These are phyloP conservation scores for Sphaerophoria rueppellii DNA, from an alignment of 2,888 invertebrate species.

Conservation along the genomic window DNA sequence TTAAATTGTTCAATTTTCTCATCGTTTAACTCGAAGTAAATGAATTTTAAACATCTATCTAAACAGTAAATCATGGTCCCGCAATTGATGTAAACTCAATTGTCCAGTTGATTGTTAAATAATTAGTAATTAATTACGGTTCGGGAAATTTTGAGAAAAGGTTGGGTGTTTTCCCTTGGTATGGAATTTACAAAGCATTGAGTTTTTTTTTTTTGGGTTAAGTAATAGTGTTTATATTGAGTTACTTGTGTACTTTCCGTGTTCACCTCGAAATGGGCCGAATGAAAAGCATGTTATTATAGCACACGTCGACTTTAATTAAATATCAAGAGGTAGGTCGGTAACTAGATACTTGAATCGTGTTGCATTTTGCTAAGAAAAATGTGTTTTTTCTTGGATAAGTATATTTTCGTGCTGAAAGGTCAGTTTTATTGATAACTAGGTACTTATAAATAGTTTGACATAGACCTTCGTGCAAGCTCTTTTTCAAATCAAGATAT, in stretches of 20 bases:
- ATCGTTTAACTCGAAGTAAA: background rate
- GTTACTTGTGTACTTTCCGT: no score
- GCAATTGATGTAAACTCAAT: background rate
- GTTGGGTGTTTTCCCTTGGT: slow-evolving; percentile 14
- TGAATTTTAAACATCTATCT: background rate
- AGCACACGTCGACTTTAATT: slow-evolving; percentile 15
- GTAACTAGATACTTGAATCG: background rate
- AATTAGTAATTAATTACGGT: slow-evolving; percentile 8
- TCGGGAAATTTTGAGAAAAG: slow-evolving; percentile 31
- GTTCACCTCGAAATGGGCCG: slow-evolving; percentile 33
- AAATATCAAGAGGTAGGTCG: slow-evolving; percentile 4
- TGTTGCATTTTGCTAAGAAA: background rate
- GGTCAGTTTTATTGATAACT: slow-evolving; percentile 1
- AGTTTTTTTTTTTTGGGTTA: slow-evolving; percentile 9
- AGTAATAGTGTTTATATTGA: background rate
- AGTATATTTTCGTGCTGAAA: slow-evolving; percentile 15
- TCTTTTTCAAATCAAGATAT: background rate
- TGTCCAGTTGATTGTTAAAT: slow-evolving; percentile 5
- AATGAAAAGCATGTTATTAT: slow-evolving; percentile 30
- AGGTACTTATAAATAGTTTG: background rate
- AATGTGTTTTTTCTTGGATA: background rate
- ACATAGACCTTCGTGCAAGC: background rate
- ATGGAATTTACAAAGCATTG: background rate
- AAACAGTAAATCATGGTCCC: slow-evolving; percentile 1
- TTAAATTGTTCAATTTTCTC: background rate